Percentiles rank a stretch among this genome's conserved stretches.
phyloP scores from a whole-genome alignment of 2,113 vertebrate species.

The Ceratotherium simum region DNA sequence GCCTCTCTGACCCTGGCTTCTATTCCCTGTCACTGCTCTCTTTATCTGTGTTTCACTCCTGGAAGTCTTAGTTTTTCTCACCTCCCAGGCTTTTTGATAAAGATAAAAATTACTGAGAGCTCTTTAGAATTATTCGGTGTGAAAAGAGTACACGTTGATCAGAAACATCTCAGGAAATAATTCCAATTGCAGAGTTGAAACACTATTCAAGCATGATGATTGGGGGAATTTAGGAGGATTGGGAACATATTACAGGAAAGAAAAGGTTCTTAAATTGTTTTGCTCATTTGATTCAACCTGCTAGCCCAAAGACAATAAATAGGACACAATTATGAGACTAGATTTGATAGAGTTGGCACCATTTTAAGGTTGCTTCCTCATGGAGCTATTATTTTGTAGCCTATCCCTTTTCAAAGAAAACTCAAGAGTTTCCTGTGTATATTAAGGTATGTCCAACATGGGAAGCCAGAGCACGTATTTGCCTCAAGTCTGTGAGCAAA shows the following conservation, averaged over 20 bases:
- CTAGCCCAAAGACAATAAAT: conserved; percentile 23
- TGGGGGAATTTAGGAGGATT: conserved; percentile 47
- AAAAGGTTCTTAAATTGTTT: conserved; percentile 42
- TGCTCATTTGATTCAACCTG: conserved; percentile 36
- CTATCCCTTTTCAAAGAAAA: conserved; percentile 49
- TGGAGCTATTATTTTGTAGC: conserved; percentile 58
- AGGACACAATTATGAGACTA: conserved; percentile 42
- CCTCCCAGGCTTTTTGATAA: conserved; percentile 4
- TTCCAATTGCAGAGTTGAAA: conserved; percentile 62
- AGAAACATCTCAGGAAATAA: conserved; percentile 52
- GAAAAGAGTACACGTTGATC: conserved; percentile 41
- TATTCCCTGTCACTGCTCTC: neutral
- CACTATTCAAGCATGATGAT: conserved; percentile 42
- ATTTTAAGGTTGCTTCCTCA: conserved; percentile 39
- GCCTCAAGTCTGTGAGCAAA: conserved; percentile 14
- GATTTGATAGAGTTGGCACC: neutral
- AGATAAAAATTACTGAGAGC: conserved; percentile 52
- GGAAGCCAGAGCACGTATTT: conserved; percentile 7
- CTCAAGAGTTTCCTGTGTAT: neutral
- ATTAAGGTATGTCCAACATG: conserved; percentile 25
- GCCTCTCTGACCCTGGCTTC: neutral
- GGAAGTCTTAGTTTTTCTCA: conserved; percentile 15
- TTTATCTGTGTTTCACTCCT: neutral
- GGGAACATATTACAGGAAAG: conserved; percentile 21
- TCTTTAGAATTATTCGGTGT: conserved; percentile 58